Conservation (phyloP, 2,113 vertebrate genomes). For the Ranitomeya imitator region DNA sequence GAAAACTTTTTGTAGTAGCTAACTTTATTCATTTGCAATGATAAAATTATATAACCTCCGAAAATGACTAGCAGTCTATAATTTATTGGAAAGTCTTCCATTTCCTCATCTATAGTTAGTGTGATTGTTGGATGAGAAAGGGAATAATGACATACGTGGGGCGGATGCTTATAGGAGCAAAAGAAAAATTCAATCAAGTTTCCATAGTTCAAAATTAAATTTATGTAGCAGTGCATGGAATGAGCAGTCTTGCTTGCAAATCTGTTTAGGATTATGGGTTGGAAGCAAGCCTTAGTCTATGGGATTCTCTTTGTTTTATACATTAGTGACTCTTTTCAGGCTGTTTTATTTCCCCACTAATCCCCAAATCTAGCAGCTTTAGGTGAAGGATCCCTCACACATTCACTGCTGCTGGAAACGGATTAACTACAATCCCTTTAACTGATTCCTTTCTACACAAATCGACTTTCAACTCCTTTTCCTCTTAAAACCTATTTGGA, state of each 20-base stretch:
- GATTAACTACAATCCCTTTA: slow-evolving; percentile 85
- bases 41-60: not conserved
- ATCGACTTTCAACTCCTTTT: slow-evolving; percentile 86
- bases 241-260: slow-evolving; percentile 56
- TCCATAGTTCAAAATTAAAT: slow-evolving; percentile 21
- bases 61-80: not conserved
- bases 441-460: slow-evolving; percentile 86
- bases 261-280: slow-evolving; percentile 63
- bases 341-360: slow-evolving; percentile 59
- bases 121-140: slow-evolving; percentile 3
- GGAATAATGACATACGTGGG: slow-evolving; percentile 29
- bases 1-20: no score
- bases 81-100: not conserved
- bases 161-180: not conserved
- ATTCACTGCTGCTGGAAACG: slow-evolving; percentile 82
- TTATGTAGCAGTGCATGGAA: slow-evolving; percentile 47
- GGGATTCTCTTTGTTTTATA: slow-evolving; percentile 79
- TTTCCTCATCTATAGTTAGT: not conserved
- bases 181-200: slow-evolving; percentile 31
- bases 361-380: slow-evolving; percentile 72
- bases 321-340: slow-evolving; percentile 72
- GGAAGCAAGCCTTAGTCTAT: slow-evolving; percentile 64
- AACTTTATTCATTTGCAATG: no score
- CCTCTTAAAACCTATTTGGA: slow-evolving; percentile 69
- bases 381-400: slow-evolving; percentile 78